Conservation (phyloP, 92 coral and sea anemone species). For the Actinernus sp. region DNA sequence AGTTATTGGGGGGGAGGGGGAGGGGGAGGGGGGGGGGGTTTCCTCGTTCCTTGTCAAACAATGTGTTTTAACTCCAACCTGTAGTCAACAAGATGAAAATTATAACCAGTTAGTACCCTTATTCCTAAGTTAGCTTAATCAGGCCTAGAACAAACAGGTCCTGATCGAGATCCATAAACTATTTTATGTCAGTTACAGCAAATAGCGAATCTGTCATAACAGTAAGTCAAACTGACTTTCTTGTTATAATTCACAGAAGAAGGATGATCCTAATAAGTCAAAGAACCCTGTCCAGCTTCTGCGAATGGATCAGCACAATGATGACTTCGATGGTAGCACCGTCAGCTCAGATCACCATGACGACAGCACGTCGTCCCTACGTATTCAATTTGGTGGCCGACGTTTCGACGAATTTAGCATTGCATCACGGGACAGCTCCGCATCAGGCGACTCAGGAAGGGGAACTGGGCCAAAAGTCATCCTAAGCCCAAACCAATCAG, state of each 20-base stretch:
- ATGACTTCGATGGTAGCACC: slow-evolving; percentile 59
- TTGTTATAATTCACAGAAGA: slow-evolving; percentile 78
- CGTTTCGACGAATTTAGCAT: slow-evolving; percentile 78
- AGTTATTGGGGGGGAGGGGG: no score
- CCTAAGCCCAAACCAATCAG: slow-evolving; percentile 78
- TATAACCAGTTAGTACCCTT: no score
- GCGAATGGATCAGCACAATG: slow-evolving; percentile 69
- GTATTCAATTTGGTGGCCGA: slow-evolving; percentile 51
- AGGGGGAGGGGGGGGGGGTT: no score
- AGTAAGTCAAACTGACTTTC: no score
- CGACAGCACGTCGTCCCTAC: slow-evolving; percentile 30
- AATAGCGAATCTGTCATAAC: no score
- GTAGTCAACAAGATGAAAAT: no score
- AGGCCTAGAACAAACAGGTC: no score
- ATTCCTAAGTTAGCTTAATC: no score
- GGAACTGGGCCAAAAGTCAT: slow-evolving; percentile 27
- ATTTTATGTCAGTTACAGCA: no score
- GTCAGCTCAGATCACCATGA: slow-evolving; percentile 43
- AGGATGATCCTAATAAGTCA: slow-evolving; percentile 62
- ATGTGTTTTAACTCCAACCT: no score
- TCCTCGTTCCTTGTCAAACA: no score
- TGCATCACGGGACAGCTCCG: slow-evolving; percentile 84
- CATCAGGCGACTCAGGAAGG: slow-evolving; percentile 79
- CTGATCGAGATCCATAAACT: no score
- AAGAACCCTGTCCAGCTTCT: slow-evolving; percentile 82